Evolutionary conservation across 2,113 vertebrate genomes (phyloP).

Genomic region (Mus spicilegus): DNA sequence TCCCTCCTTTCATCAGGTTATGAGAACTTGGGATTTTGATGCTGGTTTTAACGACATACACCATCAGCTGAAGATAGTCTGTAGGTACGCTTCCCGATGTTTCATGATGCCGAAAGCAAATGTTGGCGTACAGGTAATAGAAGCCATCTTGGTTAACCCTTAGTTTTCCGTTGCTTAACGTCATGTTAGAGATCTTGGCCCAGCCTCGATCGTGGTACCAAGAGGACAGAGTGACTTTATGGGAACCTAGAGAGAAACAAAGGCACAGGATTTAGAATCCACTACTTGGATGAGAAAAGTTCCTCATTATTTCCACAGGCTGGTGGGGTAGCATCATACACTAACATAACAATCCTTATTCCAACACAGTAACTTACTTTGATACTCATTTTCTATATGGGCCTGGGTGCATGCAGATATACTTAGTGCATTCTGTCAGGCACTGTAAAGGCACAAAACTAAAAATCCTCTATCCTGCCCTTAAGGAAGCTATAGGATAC

Average conservation of each 20-base stretch:
- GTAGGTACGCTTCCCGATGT: slow-evolving; percentile 84
- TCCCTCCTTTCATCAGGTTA: slow-evolving; percentile 94
- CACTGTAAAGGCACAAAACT: not conserved
- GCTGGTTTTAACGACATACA: slow-evolving; percentile 93
- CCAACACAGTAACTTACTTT: not conserved
- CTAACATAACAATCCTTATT: not conserved
- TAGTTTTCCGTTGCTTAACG: slow-evolving; percentile 90
- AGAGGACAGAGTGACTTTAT: slow-evolving; percentile 88
- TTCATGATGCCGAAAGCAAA: slow-evolving; percentile 94
- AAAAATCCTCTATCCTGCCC: not conserved
- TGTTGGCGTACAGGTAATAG: slow-evolving; percentile 97
- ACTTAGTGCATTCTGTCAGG: not conserved
- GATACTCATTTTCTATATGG: slow-evolving; percentile 13
- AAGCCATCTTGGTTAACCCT: slow-evolving; percentile 92
- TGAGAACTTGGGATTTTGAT: slow-evolving; percentile 88
- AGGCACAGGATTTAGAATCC: not conserved
- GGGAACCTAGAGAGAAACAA: slow-evolving; percentile 80
- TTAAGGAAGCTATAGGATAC: not conserved
- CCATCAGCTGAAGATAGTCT: slow-evolving; percentile 92
- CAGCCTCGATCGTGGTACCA: slow-evolving; percentile 92
- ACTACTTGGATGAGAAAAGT: not conserved
- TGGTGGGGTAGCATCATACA: not conserved
- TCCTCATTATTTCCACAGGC: not conserved
- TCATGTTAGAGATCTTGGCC: slow-evolving; percentile 89
- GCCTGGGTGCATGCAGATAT: not conserved